Evolutionary conservation across 2,113 vertebrate species (phyloP), one percentile per base, ranked within the genome.

Genomic region (Oncorhynchus keta): DNA sequence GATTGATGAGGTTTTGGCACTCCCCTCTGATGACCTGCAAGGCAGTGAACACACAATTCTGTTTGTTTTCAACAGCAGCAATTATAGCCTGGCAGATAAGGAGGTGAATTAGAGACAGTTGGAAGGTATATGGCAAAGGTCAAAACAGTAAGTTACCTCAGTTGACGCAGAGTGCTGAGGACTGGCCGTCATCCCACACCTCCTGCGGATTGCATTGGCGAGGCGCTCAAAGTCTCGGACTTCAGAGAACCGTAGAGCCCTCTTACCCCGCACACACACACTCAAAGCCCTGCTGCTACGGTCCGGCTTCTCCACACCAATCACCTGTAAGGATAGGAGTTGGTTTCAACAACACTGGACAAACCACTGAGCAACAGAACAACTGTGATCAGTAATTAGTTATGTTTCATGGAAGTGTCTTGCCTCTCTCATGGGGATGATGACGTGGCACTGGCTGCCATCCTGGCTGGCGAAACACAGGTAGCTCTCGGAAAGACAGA

Each of bases 391-490:
- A 45, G 18, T 4, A 7, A 68, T 35, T 32, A 35, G 14, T 68
- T 39, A 4, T 35, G 24, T 28, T 16, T 35, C 16, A 20, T 9
- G 8, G 30, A 16, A 20, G 24, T 20, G 13, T 68, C 87, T 92
- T 92, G 97, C 97, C 97, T 99, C 97, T 90, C 95, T 91, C 76
- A 98, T 78, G 39, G 97, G 97, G 88, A 98, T 93, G 87, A 98
- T 95, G 61, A 97, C 82, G 79, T 94, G 95, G 85, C 96, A 99
- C 2, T 96, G 93, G 89, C 89, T 96, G 65, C 96, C 95, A 74
- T 98, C 97, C 81, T 98, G 97, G 90, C 97, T 98, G 75, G 96
- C 95, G 81, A 98, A 99, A 85, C 97, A 99, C 84, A 98, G 87
- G 86, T 97, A 99, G 87, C 95, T 97, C 86, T 98, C 96, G 1